These are phyloP conservation scores for Spilarctia lutea DNA, from an alignment of 2,888 invertebrate species.

Conservation along the genomic window DNA sequence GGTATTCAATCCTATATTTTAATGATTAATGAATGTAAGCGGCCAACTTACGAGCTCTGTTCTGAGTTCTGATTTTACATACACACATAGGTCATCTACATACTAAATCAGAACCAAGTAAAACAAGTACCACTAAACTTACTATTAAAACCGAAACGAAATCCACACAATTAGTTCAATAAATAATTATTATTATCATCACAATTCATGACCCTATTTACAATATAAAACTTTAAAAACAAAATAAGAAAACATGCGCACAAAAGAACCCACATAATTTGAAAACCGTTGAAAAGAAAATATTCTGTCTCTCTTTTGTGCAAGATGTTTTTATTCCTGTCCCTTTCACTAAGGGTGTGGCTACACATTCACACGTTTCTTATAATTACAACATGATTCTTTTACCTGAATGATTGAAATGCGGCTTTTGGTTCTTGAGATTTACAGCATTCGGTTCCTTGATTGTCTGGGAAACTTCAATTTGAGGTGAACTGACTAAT, in stretches of 20 bases:
- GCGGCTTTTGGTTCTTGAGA: slow-evolving; percentile 18
- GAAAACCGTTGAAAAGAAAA: slow-evolving; percentile 43
- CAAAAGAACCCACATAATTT: slow-evolving; percentile 47
- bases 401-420: slow-evolving; percentile 50
- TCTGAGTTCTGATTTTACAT: too few species aligned
- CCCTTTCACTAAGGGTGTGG: slow-evolving; percentile 57
- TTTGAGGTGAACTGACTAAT: slow-evolving; percentile 17
- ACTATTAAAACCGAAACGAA: neutral
- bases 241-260: slow-evolving; percentile 35
- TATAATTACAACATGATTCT: slow-evolving; percentile 54
- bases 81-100: too few species aligned
- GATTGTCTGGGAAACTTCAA: slow-evolving; percentile 22
- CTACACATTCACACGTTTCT: slow-evolving; percentile 54
- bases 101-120: too few species aligned
- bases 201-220: slow-evolving; percentile 13
- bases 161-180: neutral
- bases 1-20: too few species aligned
- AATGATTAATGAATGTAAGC: too few species aligned
- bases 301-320: slow-evolving; percentile 44
- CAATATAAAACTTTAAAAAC: slow-evolving; percentile 24
- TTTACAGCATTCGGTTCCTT: slow-evolving; percentile 22
- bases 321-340: slow-evolving; percentile 17
- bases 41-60: too few species aligned
- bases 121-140: too few species aligned
- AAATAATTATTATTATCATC: slow-evolving; percentile 12